A percentile compares a stretch with the other conserved stretches of the same genome.
phyloP scores from a whole-genome alignment of 2,113 vertebrate genomes.

The Rhynchomys soricoides region DNA sequence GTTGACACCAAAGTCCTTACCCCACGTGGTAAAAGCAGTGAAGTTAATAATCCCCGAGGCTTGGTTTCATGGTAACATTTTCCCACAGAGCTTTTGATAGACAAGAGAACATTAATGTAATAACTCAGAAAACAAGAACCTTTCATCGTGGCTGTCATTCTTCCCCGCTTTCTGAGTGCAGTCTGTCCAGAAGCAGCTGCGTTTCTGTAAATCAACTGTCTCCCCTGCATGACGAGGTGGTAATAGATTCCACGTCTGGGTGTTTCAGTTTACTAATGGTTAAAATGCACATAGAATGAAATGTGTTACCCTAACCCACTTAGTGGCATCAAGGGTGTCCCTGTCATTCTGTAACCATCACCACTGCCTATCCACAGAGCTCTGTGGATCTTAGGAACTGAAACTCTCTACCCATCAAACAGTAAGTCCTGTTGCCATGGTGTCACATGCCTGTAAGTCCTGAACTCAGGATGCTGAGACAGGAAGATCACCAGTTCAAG shows the following conservation, averaged over 20 bases:
- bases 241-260: not conserved
- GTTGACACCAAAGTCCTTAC: not conserved
- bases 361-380: not conserved
- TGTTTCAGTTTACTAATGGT: not conserved
- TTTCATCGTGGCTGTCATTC: not conserved
- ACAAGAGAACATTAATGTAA: not conserved
- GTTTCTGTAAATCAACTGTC: not conserved
- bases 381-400: not conserved
- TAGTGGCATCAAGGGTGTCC: not conserved
- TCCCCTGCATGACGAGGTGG: not conserved
- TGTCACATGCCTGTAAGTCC: not conserved
- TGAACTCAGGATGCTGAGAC: not conserved
- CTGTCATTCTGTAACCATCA: fast-evolving
- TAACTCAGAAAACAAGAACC: not conserved
- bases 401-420: not conserved
- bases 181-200: not conserved
- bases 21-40: not conserved
- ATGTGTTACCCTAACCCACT: not conserved
- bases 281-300: not conserved
- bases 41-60: not conserved
- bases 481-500: not conserved
- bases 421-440: not conserved
- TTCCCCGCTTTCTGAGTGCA: not conserved
- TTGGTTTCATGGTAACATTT: constrained; percentile 26
- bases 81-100: constrained; percentile 1